Percentiles rank a stretch among this genome's conserved stretches.
phyloP scores from a whole-genome alignment of 2,113 vertebrate species.

The Corythaixoides concolor region DNA sequence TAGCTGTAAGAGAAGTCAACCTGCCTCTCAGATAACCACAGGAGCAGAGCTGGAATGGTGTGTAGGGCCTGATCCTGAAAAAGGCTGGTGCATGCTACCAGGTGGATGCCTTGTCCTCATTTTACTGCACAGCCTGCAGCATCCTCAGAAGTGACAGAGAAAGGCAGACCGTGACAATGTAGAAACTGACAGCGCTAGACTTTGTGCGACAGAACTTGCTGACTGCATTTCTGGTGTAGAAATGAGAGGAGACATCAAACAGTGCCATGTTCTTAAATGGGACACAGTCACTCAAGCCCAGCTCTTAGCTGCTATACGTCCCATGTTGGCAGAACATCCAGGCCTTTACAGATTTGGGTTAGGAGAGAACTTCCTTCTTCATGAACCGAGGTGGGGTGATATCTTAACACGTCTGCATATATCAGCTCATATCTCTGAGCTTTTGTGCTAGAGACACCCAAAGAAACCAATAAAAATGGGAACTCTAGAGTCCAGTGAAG shows the following conservation, averaged over 20 bases:
- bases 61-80: background rate
- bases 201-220: background rate
- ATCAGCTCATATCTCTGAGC: background rate
- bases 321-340: rapidly evolving
- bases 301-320: background rate
- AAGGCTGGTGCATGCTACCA: background rate
- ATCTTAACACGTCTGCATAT: background rate
- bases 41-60: background rate
- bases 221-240: background rate
- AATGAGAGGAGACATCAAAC: background rate
- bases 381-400: background rate
- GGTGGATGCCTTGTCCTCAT: background rate
- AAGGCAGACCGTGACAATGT: rapidly evolving
- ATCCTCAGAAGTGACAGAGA: background rate
- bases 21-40: background rate
- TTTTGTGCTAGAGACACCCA: background rate
- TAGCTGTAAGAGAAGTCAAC: background rate
- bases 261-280: background rate
- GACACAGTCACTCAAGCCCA: background rate
- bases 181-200: background rate
- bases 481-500: background rate
- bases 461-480: background rate
- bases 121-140: background rate
- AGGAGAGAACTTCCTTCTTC: background rate
- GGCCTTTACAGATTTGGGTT: background rate